Evolutionary conservation across 2,113 vertebrate species (phyloP), one percentile per base, ranked within the genome.

Genomic region (Pongo pygmaeus): DNA sequence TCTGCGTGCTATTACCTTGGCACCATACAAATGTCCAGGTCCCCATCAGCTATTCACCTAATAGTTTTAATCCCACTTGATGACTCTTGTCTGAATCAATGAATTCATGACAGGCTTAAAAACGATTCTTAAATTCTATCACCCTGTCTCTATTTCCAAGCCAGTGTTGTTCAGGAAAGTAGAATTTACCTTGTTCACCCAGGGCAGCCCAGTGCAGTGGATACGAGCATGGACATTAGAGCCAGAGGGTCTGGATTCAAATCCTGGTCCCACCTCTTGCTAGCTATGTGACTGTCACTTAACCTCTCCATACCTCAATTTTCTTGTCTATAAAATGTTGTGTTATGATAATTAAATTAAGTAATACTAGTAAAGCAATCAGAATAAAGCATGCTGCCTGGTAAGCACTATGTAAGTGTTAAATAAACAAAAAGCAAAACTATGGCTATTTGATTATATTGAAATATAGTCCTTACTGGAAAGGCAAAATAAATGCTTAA

Each of bases 401-500:
- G 78, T 64, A 97, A 96, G 75, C 46, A 30, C 59, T 80, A 92
- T 72, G 55, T 86, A 94, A 97, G 64, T 93, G 85, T 94, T 97
- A 96, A 97, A 94, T 95, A 96, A 97, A 96, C 88, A 89, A 93
- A 95, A 84, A 93, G 27, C 86, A 92, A 95, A 97, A 94, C 74
- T 85, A 84, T 79, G 74, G 83, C 69, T 94, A 96, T 95, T 97
- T 96, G 95, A 80, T 97, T 97, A 97, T 97, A 89, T 69, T 97
- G 86, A 95, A 96, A 97, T 98, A 97, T 69, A 96, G 95, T 79
- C 94, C 88, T 94, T 97, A 94, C 89, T 95, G 92, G 74, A 97
- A 97, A 96, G 86, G 83, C 85, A 97, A 93, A 83, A 96, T 97
- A 97, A 97, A 97, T 97, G 95, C 92, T 84, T 97, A 97, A 94